Evolutionary conservation across 92 coral and sea anemone species (phyloP).

Genomic region (Montipora capitata): DNA sequence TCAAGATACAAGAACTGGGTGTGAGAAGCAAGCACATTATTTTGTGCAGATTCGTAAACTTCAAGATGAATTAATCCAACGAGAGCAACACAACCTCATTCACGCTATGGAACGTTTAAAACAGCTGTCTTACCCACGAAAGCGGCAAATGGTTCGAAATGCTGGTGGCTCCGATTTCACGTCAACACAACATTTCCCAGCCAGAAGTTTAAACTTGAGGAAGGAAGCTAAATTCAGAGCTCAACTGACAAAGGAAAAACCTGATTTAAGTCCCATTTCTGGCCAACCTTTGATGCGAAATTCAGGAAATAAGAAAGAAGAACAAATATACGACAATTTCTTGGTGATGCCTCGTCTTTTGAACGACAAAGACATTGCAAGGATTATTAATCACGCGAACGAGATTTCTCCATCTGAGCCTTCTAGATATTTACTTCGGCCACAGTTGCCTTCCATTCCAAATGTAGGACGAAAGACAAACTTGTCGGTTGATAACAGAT

Average conservation of each 20-base stretch:
- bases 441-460: conserved; percentile 95
- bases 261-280: conserved; percentile 71
- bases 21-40: conserved; percentile 93
- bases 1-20: conserved; percentile 87
- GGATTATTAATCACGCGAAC: conserved; percentile 71
- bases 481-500: conserved; percentile 80
- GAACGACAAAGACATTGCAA: conserved; percentile 83
- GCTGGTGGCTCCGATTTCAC: conserved; percentile 27
- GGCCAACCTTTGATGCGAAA: conserved; percentile 75
- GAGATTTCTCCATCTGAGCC: conserved; percentile 73
- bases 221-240: conserved; percentile 33
- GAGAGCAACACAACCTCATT: conserved; percentile 95
- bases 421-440: conserved; percentile 79
- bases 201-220: conserved; percentile 54
- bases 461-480: conserved; percentile 85
- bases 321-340: conserved; percentile 39
- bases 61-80: conserved; percentile 88
- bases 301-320: conserved; percentile 7
- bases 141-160: conserved; percentile 80
- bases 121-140: conserved; percentile 89
- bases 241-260: conserved; percentile 49
- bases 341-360: conserved; percentile 73
- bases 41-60: conserved; percentile 90
- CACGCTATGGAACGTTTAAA: conserved; percentile 95
- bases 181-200: conserved; percentile 60